These are phyloP conservation scores for Peromyscus nudipes DNA, from an alignment of 2,797 vertebrate genomes.

Conservation along the genomic window DNA sequence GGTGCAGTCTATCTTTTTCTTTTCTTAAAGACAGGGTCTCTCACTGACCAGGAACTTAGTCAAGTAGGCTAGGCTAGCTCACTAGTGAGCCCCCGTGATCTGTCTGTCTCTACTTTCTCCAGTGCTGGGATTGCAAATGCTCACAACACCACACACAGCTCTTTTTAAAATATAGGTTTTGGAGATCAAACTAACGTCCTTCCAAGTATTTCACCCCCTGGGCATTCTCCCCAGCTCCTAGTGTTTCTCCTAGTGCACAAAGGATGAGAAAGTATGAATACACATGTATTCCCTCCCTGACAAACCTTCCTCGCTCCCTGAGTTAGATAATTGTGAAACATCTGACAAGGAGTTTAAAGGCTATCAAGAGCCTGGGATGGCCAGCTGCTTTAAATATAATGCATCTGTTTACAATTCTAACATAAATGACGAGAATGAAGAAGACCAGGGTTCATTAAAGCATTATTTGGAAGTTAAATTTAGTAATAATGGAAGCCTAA, in stretches of 20 bases:
- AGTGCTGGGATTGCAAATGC: background rate
- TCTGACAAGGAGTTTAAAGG: conserved; percentile 6
- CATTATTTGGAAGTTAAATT: conserved; percentile 62
- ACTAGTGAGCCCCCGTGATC: background rate
- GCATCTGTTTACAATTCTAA: conserved; percentile 37
- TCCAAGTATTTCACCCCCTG: background rate
- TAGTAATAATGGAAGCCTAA: conserved; percentile 10
- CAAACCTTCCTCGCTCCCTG: background rate
- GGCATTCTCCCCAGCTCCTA: background rate
- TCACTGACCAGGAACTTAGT: background rate
- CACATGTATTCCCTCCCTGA: background rate
- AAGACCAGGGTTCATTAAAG: conserved; percentile 11
- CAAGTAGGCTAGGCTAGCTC: background rate
- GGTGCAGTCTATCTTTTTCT: background rate
- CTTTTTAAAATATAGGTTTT: background rate
- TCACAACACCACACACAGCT: background rate
- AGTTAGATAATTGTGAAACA: conserved; percentile 40
- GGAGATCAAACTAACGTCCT: background rate
- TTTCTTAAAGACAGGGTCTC: background rate
- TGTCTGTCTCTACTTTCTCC: background rate
- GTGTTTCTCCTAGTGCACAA: background rate
- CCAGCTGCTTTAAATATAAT: conserved; percentile 23
- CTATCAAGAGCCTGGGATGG: conserved; percentile 9
- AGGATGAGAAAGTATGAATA: background rate
- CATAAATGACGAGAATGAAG: conserved; percentile 6